Evolutionary conservation across 2,797 vertebrate genomes (phyloP).

Genomic region (Tolypeutes matacus): DNA sequence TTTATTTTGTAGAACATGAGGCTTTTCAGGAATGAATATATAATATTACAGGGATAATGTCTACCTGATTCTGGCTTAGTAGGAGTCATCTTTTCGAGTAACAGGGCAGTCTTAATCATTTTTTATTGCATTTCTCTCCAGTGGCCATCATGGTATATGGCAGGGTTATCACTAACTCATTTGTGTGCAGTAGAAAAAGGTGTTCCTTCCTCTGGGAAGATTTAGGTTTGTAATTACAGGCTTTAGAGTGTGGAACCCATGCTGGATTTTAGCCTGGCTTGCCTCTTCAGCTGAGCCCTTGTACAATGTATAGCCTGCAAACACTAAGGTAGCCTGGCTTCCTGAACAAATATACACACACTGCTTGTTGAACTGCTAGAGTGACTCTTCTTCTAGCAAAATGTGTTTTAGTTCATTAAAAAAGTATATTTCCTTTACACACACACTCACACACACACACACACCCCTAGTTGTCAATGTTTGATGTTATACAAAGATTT

Average conservation of each 20-base stretch:
- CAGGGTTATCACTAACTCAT: neutral
- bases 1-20: slow-evolving; percentile 8
- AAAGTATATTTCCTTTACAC: neutral
- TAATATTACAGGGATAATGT: neutral
- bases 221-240: neutral
- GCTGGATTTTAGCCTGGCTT: slow-evolving; percentile 12
- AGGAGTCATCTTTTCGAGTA: slow-evolving; percentile 3
- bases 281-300: neutral
- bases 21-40: slow-evolving; percentile 2
- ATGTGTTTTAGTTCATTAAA: slow-evolving; percentile 45
- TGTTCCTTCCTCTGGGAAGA: neutral
- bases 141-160: neutral
- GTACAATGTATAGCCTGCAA: neutral
- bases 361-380: slow-evolving; percentile 32
- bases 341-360: neutral
- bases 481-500: slow-evolving; percentile 31
- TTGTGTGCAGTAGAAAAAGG: neutral
- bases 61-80: slow-evolving; percentile 33
- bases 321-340: neutral
- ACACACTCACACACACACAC: neutral
- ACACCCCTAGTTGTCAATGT: neutral
- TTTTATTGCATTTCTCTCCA: neutral
- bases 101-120: neutral
- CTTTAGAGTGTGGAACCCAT: neutral
- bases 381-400: slow-evolving; percentile 18